Conservation (phyloP, 1,140 invertebrate genomes). For the Neuroterus valhalla region DNA sequence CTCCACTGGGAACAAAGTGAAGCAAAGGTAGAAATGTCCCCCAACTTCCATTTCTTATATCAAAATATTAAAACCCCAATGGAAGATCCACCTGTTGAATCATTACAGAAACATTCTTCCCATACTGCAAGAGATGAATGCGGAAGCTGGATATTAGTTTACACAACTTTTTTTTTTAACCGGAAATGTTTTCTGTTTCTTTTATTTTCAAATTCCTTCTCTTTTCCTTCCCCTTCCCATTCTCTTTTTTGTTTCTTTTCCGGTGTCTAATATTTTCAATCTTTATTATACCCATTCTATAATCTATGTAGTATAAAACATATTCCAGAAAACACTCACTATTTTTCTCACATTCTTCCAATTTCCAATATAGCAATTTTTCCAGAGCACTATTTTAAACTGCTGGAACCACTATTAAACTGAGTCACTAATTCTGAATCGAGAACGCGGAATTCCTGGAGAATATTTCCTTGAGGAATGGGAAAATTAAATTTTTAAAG, state of each 20-base stretch:
- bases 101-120: neutral
- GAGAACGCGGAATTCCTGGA: too few relatives aligned
- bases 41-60: too few relatives aligned
- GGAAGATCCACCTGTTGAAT: too few relatives aligned
- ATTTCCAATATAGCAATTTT: neutral
- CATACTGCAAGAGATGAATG: neutral
- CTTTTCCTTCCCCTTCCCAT: neutral
- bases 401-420: neutral
- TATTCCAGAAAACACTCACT: neutral
- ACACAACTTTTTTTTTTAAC: neutral
- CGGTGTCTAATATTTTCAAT: too few relatives aligned
- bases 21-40: too few relatives aligned
- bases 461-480: neutral
- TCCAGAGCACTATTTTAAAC: neutral
- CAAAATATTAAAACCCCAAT: too few relatives aligned
- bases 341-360: slow-evolving; percentile 14
- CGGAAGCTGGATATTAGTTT: neutral
- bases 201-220: slow-evolving; percentile 7
- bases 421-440: too few relatives aligned
- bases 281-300: neutral
- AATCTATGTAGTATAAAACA: neutral
- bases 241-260: too few relatives aligned
- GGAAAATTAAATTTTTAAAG: neutral
- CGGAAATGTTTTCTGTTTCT: slow-evolving; percentile 3
- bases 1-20: too few relatives aligned